A percentile compares a stretch with the other conserved stretches of the same genome.
Evolutionary conservation across 2,888 invertebrate genomes (phyloP).

Genomic region (Hypsopygia costalis): DNA sequence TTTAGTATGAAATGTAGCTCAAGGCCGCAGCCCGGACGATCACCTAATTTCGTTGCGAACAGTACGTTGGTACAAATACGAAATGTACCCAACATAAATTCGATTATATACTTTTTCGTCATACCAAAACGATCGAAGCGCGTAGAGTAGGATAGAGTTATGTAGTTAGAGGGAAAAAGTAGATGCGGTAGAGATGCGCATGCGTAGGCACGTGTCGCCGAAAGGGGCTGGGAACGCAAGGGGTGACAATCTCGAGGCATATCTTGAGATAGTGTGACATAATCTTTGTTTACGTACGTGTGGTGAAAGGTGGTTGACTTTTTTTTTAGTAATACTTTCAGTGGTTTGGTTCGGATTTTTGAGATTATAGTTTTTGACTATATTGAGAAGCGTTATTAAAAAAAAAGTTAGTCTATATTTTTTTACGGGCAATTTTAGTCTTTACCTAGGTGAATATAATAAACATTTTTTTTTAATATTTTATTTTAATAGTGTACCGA

Average conservation of each 20-base stretch:
- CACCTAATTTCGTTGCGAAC: conserved; percentile 38
- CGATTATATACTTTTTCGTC: conserved; percentile 77
- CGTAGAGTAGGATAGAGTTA: conserved; percentile 42
- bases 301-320: background rate
- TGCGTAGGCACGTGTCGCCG: conserved; percentile 67
- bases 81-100: conserved; percentile 56
- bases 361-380: no score
- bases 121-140: conserved; percentile 73
- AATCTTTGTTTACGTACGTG: conserved; percentile 4
- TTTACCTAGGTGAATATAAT: no score
- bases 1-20: conserved; percentile 29
- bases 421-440: no score
- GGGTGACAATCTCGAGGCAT: conserved; percentile 25
- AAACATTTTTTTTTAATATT: no score
- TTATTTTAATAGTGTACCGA: no score
- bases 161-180: conserved; percentile 35
- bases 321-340: no score
- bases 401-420: no score
- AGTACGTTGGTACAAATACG: conserved; percentile 37
- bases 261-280: conserved; percentile 26
- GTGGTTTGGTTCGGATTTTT: no score
- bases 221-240: conserved; percentile 30
- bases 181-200: conserved; percentile 41
- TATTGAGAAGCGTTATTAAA: no score
- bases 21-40: conserved; percentile 37